Conservation (phyloP, 2,888 invertebrate species). For the Endotricha flammealis region DNA sequence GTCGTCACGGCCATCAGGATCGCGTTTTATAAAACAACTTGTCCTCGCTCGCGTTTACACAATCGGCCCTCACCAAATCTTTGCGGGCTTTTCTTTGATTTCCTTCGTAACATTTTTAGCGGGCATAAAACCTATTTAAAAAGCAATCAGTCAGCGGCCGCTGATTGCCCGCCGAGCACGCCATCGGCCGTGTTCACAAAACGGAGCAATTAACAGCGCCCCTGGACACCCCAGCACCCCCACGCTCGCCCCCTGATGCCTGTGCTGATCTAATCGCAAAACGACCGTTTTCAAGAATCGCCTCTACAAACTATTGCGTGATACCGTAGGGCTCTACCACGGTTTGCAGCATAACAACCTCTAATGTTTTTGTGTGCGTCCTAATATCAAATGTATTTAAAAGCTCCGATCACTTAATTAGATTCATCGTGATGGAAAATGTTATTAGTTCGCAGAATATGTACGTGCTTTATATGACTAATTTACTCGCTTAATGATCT, state of each 20-base stretch:
- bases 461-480: no score
- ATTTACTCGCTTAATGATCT: background rate
- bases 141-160: conserved; percentile 76
- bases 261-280: conserved; percentile 73
- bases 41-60: conserved; percentile 49
- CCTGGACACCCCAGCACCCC: conserved; percentile 41
- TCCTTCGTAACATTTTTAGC: conserved; percentile 71
- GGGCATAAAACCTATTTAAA: conserved; percentile 77
- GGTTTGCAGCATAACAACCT: background rate
- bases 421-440: background rate
- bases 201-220: conserved; percentile 76
- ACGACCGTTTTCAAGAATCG: conserved; percentile 78
- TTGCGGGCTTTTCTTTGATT: conserved; percentile 54
- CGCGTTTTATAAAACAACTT: conserved; percentile 47
- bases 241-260: conserved; percentile 36
- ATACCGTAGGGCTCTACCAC: conserved; percentile 16
- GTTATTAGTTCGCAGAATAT: no score
- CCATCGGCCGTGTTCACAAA: conserved; percentile 76
- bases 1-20: conserved; percentile 39
- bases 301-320: conserved; percentile 73
- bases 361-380: background rate
- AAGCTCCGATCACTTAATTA: background rate
- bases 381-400: background rate
- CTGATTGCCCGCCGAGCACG: conserved; percentile 73
- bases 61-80: conserved; percentile 50